These are phyloP conservation scores for Pseudotriccus pelzelni DNA, from an alignment of 2,797 vertebrate species.

Conservation along the genomic window DNA sequence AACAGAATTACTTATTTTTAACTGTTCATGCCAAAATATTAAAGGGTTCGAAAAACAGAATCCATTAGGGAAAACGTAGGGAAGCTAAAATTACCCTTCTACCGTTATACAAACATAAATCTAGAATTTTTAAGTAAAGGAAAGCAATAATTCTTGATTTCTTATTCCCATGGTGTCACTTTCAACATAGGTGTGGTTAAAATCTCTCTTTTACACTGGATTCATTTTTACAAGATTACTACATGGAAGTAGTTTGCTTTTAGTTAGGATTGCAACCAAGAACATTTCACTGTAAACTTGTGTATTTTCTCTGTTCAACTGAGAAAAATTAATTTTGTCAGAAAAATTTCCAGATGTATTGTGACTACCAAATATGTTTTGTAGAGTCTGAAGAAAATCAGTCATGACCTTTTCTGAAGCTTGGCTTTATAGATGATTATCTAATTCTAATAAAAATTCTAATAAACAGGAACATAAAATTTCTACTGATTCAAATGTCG, in stretches of 20 bases:
- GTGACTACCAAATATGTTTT: background rate
- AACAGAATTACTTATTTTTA: slow-evolving; percentile 14
- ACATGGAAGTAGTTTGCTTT: background rate
- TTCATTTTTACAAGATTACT: background rate
- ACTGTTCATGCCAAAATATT: background rate
- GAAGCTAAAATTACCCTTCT: background rate
- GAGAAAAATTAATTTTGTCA: background rate
- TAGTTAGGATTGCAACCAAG: background rate
- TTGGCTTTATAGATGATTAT: background rate
- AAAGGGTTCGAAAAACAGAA: background rate
- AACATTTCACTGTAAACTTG: background rate
- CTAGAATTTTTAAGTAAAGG: background rate
- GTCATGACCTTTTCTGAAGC: background rate
- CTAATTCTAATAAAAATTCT: background rate
- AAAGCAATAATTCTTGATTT: slow-evolving; percentile 3
- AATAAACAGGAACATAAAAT: background rate
- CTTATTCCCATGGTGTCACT: background rate
- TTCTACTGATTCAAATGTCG: background rate
- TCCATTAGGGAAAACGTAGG: background rate
- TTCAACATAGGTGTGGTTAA: slow-evolving; percentile 6
- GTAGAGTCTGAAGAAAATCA: background rate
- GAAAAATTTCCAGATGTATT: background rate
- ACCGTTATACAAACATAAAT: background rate
- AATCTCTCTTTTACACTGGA: background rate
- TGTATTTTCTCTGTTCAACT: background rate